phyloP scores from a whole-genome alignment of 2,888 invertebrate species.

The Andrena marginata region DNA sequence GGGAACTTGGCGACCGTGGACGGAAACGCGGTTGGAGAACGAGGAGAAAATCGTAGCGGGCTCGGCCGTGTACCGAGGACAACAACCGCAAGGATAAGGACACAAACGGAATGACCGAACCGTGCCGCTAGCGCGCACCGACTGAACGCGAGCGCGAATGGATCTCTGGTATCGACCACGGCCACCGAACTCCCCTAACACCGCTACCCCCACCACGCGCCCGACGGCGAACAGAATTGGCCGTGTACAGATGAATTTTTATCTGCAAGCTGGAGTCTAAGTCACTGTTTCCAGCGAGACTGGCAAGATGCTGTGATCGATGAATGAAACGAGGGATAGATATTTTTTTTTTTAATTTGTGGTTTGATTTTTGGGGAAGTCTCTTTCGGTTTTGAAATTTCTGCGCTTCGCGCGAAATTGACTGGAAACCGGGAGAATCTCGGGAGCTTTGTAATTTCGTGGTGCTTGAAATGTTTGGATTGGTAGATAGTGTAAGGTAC shows the following conservation, averaged over 20 bases:
- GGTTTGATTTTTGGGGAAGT: too few species aligned
- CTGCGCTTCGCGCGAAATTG: too few species aligned
- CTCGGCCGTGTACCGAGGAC: constrained; percentile 11
- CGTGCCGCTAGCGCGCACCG: constrained; percentile 75
- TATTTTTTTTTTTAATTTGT: too few species aligned
- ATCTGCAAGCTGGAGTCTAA: neutral
- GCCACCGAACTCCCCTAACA: constrained; percentile 66
- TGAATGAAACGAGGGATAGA: too few species aligned
- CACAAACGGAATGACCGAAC: constrained; percentile 59
- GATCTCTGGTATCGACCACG: constrained; percentile 66
- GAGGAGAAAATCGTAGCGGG: constrained; percentile 22
- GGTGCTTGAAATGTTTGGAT: neutral
- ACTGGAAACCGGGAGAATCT: too few species aligned
- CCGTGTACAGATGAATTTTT: constrained; percentile 35
- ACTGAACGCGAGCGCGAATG: constrained; percentile 68
- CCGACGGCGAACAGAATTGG: constrained; percentile 12
- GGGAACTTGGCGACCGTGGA: constrained; percentile 1
- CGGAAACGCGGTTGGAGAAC: constrained; percentile 21
- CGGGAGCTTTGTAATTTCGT: too few species aligned
- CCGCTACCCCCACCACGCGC: constrained; percentile 60
- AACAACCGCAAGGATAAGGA: constrained; percentile 23
- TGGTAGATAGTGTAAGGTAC: neutral
- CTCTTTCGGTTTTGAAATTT: too few species aligned
- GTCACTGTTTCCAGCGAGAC: too few species aligned
- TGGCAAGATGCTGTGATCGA: too few species aligned